phyloP scores from a whole-genome alignment of 2,888 invertebrate genomes.

The Brachycybe producta region DNA sequence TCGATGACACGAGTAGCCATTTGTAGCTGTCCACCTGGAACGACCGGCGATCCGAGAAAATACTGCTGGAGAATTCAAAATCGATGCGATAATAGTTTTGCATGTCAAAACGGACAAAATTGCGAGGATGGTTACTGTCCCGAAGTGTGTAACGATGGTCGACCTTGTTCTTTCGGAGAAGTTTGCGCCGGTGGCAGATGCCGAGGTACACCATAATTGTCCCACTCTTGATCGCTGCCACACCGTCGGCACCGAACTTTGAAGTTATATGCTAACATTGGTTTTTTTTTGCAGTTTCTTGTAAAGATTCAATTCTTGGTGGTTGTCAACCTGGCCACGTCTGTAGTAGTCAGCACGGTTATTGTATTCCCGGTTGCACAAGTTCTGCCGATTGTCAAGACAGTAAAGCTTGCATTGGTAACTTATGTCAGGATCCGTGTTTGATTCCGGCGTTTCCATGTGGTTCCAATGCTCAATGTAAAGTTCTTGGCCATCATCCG shows the following conservation, averaged over 20 bases:
- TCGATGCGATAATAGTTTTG: constrained; percentile 8
- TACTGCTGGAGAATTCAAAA: constrained; percentile 14
- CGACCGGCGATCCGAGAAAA: constrained; percentile 35
- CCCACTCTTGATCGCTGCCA: too few relatives aligned
- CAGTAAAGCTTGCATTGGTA: constrained; percentile 33
- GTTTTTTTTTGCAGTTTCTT: constrained; percentile 3
- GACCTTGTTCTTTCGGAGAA: constrained; percentile 15
- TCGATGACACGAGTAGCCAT: constrained; percentile 12
- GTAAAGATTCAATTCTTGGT: constrained; percentile 40
- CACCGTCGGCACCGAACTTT: too few relatives aligned
- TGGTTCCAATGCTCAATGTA: constrained; percentile 65
- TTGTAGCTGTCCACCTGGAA: constrained; percentile 51
- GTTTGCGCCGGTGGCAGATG: constrained; percentile 8
- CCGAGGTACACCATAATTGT: constrained; percentile 9
- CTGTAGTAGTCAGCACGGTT: constrained; percentile 47
- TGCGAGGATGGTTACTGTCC: constrained; percentile 52
- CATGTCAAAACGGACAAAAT: constrained; percentile 37
- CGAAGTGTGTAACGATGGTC: constrained; percentile 20
- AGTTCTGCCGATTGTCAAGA: constrained; percentile 22
- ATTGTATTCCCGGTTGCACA: constrained; percentile 29
- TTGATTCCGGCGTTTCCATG: constrained; percentile 42
- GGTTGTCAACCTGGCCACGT: constrained; percentile 42
- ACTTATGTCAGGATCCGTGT: constrained; percentile 46
- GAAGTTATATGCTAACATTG: background rate
- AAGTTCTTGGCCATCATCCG: constrained; percentile 55